Evolutionary conservation across 1,140 invertebrate genomes (phyloP), one percentile per base, ranked within the genome.

Genomic region (Drosophila quadrilineata): DNA sequence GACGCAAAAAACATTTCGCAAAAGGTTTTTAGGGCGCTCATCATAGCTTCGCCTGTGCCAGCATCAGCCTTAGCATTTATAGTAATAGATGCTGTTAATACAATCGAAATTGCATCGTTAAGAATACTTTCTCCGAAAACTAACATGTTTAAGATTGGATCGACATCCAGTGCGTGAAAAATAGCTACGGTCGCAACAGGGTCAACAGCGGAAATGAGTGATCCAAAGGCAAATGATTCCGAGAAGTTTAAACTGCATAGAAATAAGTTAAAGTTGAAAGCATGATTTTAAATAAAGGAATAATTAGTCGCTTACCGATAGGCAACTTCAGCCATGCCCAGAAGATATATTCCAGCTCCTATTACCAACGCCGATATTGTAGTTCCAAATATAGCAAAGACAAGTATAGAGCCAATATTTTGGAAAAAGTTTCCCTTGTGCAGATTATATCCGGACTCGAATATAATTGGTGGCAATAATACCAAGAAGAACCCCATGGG

Each of bases 381-480:
- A 12, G 98, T 99, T 0, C 98, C 98, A 82, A 99, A 93, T 71
- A 99, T 98, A 1, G 98, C 98, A 93, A 99, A 99, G 0, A 99
- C 94, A 62, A 99, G 89, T 69, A 96, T 96, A 3, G 95, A 98
- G 17, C 97, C 98, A 89, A 99, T 98, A 88, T 99, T 99, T 91
- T 98, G 97, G 89, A 99, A 99, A 88, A 99, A 99, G 88, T 99
- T 99, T 24, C 98, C 98, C 90, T 99, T 99, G 84, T 99, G 98
- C 40, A 99, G 92, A 93, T 99, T 99, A 88, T 99, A 99, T 3
- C 98, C 98, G 3, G 97, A 98, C 91, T 99, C 98, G 92, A 99
- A 99, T 71, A 99, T 99, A 36, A 99, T 99, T 0, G 98, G 98
- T 3, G 98, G 98, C n/a, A 99, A 89, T 0, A 99, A 91, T 0